Evolutionary conservation across 2,888 invertebrate species (phyloP).

Genomic region (Limnephilus auricula): DNA sequence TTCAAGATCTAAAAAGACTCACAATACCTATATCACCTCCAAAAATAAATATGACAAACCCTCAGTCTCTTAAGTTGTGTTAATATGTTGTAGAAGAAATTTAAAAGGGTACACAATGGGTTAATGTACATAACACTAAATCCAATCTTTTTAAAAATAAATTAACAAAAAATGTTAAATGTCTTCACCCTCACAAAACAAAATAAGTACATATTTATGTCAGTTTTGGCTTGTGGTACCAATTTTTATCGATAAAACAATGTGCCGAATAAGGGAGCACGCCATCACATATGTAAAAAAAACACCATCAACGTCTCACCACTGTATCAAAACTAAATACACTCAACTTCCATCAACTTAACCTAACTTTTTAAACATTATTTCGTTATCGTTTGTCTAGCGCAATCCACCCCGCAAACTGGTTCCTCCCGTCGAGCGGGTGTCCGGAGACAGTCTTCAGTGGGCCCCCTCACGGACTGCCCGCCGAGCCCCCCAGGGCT

Average conservation of each 20-base stretch:
- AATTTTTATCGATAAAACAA: neutral
- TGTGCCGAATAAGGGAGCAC: neutral
- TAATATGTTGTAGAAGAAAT: too few species aligned
- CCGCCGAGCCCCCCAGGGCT: constrained; percentile 75
- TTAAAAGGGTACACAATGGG: too few species aligned
- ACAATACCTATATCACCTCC: too few species aligned
- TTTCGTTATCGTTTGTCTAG: constrained; percentile 15
- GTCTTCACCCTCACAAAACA: neutral
- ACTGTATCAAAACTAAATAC: neutral
- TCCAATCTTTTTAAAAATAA: neutral
- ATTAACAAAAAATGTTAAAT: neutral
- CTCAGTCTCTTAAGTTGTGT: too few species aligned
- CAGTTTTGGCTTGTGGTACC: neutral
- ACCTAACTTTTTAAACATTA: neutral
- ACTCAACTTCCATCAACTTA: neutral
- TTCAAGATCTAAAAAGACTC: too few species aligned
- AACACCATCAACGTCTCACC: neutral
- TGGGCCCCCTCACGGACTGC: constrained; percentile 79
- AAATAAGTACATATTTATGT: neutral
- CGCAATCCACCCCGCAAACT: constrained; percentile 77
- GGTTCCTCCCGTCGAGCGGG: constrained; percentile 78
- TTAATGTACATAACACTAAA: too few species aligned
- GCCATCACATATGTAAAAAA: neutral
- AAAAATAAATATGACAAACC: too few species aligned
- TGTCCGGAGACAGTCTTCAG: constrained; percentile 80